Conservation (phyloP, 2,797 vertebrate genomes). For the Myotis pilosus region DNA sequence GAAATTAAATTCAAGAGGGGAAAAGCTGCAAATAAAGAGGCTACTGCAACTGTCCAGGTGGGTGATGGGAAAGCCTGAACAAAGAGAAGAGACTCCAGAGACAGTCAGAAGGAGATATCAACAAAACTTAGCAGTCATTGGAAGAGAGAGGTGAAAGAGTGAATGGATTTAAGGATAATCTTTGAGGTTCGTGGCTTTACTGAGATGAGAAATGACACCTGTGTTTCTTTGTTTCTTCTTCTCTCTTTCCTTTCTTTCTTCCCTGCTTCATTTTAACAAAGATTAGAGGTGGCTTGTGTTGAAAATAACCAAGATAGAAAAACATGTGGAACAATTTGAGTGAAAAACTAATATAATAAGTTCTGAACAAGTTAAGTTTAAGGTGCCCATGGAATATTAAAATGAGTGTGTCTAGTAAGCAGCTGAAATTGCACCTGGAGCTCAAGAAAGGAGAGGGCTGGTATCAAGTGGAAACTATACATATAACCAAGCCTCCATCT, state of each 20-base stretch:
- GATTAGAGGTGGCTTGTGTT: background rate
- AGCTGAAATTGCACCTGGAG: background rate
- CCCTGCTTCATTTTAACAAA: background rate
- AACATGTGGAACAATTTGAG: background rate
- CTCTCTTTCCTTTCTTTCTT: background rate
- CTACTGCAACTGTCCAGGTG: background rate
- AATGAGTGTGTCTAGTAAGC: background rate
- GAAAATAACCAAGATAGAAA: conserved; percentile 3
- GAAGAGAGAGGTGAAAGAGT: background rate
- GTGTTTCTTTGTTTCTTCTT: conserved; percentile 11
- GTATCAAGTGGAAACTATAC: background rate
- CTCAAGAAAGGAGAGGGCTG: background rate
- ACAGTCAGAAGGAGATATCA: background rate
- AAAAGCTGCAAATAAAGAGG: conserved; percentile 33
- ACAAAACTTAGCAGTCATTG: background rate
- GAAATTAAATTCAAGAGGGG: background rate
- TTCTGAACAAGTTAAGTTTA: background rate
- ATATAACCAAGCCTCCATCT: background rate
- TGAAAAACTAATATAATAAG: background rate
- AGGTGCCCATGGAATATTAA: background rate
- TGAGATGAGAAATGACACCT: background rate
- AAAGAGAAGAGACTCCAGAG: background rate
- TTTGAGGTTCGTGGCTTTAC: background rate
- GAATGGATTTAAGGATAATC: background rate
- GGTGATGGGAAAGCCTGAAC: background rate